Evolutionary conservation across 2,888 invertebrate species (phyloP), one percentile per base, ranked within the genome.

Genomic region (Drosophila bunnanda): DNA sequence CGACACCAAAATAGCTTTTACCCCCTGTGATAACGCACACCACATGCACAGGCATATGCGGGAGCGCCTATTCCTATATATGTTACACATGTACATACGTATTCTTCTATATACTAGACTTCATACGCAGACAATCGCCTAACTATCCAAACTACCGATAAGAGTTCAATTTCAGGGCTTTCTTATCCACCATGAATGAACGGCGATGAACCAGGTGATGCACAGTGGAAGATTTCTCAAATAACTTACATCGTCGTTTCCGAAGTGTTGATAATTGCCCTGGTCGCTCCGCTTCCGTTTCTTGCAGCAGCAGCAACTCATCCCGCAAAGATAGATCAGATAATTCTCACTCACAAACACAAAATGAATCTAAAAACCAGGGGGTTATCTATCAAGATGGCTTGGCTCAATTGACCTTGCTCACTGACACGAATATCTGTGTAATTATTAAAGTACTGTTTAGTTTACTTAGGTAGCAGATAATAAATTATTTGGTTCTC

Each of bases 221-320:
- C 20, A 32, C 50, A 9, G 32, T 15, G 13, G 22, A 22, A 13
- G 25, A 44, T 15, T 38, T 1, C 7, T 22, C 9, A 5, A 13
- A 20, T 34, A 68, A 70, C 81, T 87, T 57, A 82, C 82, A 41
- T 84, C 68, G 52, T 73, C 52, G 4, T 46, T 30, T 7, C 17
- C 64, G 4, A 64, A 25, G 34, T 64, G 61, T 28, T 68, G 61
- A 22, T 39, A 41, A n/a, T 57, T 34, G 48, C 54, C 72, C 15
- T 75, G 68, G 25, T 65, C 62, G 28, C 50, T n/a, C 30, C 58
- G 72, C 22, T 73, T 81, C 13, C 77, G 59, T 50, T 77, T 82
- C 48, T 60, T 55, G 71, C 79, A 82, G 54, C 82, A 82, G 50
- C 85, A 79, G 32, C 60, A 65, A 69, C 81, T 82, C 68, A 38